These are phyloP conservation scores for Symphodus melops DNA, from an alignment of 2,113 vertebrate genomes.

Conservation along the genomic window DNA sequence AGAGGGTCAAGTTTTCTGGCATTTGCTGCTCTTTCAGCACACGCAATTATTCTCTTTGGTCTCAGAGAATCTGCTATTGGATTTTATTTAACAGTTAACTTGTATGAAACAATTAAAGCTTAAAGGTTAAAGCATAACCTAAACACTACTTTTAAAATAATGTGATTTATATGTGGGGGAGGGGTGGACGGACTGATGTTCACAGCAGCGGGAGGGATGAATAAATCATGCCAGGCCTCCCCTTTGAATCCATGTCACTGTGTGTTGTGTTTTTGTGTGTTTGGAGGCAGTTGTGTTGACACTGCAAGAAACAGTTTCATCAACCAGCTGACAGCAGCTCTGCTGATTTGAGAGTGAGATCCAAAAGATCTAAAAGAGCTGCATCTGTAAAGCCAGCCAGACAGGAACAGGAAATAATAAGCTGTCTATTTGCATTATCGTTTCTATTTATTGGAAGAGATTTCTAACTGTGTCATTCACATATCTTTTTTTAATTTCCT, in stretches of 20 bases:
- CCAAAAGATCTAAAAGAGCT: neutral
- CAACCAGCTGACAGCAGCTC: slow-evolving; percentile 48
- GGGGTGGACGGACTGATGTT: slow-evolving; percentile 25
- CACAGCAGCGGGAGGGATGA: slow-evolving; percentile 54
- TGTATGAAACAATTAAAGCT: slow-evolving; percentile 1
- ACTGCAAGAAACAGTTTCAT: slow-evolving; percentile 60
- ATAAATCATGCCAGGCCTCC: slow-evolving; percentile 69
- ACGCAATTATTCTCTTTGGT: neutral
- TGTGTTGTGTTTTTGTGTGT: neutral
- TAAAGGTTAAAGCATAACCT: slow-evolving; percentile 8
- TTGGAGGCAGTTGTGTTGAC: neutral
- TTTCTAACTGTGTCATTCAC: neutral
- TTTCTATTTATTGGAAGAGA: slow-evolving; percentile 35
- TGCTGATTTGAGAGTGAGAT: slow-evolving; percentile 28
- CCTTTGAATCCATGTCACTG: slow-evolving; percentile 55
- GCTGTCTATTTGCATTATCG: slow-evolving; percentile 9
- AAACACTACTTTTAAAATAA: slow-evolving; percentile 16
- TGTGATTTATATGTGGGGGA: slow-evolving; percentile 53
- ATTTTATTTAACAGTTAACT: neutral
- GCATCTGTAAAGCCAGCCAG: slow-evolving; percentile 6
- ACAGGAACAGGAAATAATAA: slow-evolving; percentile 58
- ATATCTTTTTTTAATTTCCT: slow-evolving; percentile 18
- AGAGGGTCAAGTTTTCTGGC: neutral
- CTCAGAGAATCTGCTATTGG: neutral
- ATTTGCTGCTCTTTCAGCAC: neutral